A percentile compares a stretch with the other conserved stretches of the same genome.
These are phyloP conservation scores for Drosophila mercatorum DNA, from an alignment of 2,888 invertebrate species.

Conservation along the genomic window DNA sequence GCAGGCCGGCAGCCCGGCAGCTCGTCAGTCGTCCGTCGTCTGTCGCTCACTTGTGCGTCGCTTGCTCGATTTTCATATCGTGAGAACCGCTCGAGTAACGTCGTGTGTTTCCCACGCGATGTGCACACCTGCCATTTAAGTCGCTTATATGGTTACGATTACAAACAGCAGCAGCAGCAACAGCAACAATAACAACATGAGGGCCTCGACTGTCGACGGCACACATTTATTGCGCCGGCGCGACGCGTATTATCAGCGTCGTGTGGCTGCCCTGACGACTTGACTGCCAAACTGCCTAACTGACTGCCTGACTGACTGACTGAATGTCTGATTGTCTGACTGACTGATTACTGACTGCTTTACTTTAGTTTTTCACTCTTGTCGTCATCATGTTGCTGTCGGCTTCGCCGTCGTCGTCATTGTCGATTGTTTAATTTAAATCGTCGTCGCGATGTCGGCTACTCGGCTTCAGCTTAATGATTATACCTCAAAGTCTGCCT, in stretches of 20 bases:
- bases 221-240: constrained; percentile 79
- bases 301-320: constrained; percentile 29
- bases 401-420: constrained; percentile 50
- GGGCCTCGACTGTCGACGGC: constrained; percentile 66
- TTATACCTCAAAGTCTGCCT: constrained; percentile 52
- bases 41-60: constrained; percentile 36
- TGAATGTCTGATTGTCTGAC: constrained; percentile 30
- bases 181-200: constrained; percentile 45
- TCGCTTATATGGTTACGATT: constrained; percentile 79
- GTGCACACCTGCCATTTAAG: constrained; percentile 85
- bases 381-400: constrained; percentile 54
- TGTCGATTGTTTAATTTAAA: constrained; percentile 80
- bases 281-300: constrained; percentile 32
- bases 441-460: constrained; percentile 65
- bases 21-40: constrained; percentile 30
- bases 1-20: constrained; percentile 21
- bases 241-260: constrained; percentile 75
- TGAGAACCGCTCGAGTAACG: constrained; percentile 84
- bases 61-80: constrained; percentile 84
- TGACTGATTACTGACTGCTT: constrained; percentile 55
- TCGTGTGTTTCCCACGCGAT: constrained; percentile 85
- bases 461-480: constrained; percentile 68
- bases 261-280: constrained; percentile 66
- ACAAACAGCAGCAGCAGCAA: constrained; percentile 52
- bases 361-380: constrained; percentile 72